phyloP scores from a whole-genome alignment of 2,113 vertebrate genomes.

The Corythaeola cristata region DNA sequence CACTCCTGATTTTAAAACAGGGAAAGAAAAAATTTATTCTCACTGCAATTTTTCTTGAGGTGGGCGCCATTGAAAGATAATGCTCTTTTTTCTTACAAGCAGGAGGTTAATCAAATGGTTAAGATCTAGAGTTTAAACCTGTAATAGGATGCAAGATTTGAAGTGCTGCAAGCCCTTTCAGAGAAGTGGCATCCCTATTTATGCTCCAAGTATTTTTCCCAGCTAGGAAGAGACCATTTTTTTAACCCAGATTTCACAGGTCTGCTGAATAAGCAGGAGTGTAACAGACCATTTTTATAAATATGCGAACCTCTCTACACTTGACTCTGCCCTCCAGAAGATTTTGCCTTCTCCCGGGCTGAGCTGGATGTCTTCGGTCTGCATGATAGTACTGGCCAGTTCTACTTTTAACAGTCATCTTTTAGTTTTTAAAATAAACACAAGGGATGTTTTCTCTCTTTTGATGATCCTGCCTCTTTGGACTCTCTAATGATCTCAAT shows the following conservation, averaged over 20 bases:
- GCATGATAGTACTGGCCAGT: not conserved
- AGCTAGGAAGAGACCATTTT: not conserved
- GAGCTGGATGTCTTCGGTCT: not conserved
- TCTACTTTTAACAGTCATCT: not conserved
- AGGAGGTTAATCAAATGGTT: not conserved
- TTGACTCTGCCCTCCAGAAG: not conserved
- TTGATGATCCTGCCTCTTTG: conserved; percentile 4
- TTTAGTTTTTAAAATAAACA: conserved; percentile 31
- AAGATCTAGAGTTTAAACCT: not conserved
- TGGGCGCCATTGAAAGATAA: not conserved
- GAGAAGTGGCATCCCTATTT: not conserved
- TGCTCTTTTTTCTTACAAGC: not conserved
- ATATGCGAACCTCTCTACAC: not conserved
- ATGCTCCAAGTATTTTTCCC: not conserved
- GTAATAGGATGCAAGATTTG: not conserved
- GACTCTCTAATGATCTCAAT: not conserved
- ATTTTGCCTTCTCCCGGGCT: not conserved
- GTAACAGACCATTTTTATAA: not conserved
- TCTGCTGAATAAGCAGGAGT: not conserved
- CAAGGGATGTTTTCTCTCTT: not conserved
- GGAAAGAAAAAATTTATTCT: not conserved
- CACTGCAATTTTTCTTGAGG: not conserved
- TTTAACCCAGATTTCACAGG: not conserved
- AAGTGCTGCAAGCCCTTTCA: not conserved
- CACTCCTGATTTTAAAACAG: not conserved